Evolutionary conservation across 2,797 vertebrate species (phyloP), one percentile per base, ranked within the genome.

Genomic region (Heliangelus exortis): DNA sequence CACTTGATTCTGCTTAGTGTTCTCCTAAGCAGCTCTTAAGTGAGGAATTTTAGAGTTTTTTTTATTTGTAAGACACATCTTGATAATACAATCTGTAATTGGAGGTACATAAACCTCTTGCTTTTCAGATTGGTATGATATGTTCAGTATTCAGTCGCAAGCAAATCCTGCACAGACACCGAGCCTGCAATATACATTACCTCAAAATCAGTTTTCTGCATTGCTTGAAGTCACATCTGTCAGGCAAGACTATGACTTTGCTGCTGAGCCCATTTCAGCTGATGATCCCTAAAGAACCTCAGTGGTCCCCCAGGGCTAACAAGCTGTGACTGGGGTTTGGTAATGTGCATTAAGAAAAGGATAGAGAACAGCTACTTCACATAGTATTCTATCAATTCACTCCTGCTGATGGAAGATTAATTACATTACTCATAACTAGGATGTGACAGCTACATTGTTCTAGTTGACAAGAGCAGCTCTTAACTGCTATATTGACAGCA

Each of bases 91-190:
- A n/a, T n/a, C n/a, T n/a, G n/a, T n/a, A n/a, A n/a, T n/a, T 7
- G 84, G 48, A 92, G 41, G 50, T 21, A 68, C 0, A 0, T 28
- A 85, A 87, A 34, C 36, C 53, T 90, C 92, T 82, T 92, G 39
- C 50, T 93, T 92, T 83, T 0, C 0, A 87, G 72, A 83, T 33
- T 79, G 26, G 19, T 8, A 23, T 2, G 41, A 73, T 33, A 92
- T 81, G 89, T 23, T 36, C 71, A 75, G 73, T 43, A 94, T 90
- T 91, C 39, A 51, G 65, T 47, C 68, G 68, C 45, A 53, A 65
- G 57, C 57, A 34, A 75, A 69, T 29, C 54, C 76, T 31, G 28
- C 28, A 54, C 50, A 71, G 8, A 18, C 22, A 58, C 0, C 1
- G 51, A 41, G 25, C 43, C 71, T 39, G 25, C 34, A 55, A 21